phyloP scores from a whole-genome alignment of 2,797 vertebrate genomes.

The Allobates femoralis region DNA sequence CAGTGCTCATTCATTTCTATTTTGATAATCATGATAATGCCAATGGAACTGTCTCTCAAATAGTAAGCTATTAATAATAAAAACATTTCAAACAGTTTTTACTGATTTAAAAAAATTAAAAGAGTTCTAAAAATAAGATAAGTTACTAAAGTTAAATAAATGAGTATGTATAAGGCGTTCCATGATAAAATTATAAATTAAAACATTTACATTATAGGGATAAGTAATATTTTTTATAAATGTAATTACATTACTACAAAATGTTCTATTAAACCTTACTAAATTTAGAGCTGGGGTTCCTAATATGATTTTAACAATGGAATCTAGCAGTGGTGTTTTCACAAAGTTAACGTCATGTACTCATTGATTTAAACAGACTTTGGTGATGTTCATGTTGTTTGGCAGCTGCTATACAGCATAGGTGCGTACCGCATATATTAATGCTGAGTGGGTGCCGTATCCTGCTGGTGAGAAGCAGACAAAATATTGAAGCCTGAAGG shows the following conservation, averaged over 20 bases:
- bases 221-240: too few species aligned
- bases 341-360: too few species aligned
- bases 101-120: neutral
- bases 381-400: too few species aligned
- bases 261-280: neutral
- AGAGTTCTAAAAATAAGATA: neutral
- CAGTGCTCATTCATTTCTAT: constrained; percentile 3
- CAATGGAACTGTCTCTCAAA: neutral
- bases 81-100: neutral
- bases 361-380: too few species aligned
- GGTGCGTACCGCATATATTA: too few species aligned
- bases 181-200: neutral
- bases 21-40: neutral
- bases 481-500: too few species aligned
- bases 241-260: neutral
- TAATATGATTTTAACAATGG: too few species aligned
- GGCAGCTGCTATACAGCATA: too few species aligned
- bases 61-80: neutral
- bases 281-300: neutral
- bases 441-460: too few species aligned
- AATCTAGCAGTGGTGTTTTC: too few species aligned
- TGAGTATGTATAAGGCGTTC: neutral
- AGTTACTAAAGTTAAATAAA: neutral
- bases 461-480: too few species aligned
- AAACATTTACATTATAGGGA: too few species aligned